A percentile compares a stretch with the other conserved stretches of the same genome.
Conservation (phyloP, 2,888 invertebrate species). For the Oxytorus armatus region DNA sequence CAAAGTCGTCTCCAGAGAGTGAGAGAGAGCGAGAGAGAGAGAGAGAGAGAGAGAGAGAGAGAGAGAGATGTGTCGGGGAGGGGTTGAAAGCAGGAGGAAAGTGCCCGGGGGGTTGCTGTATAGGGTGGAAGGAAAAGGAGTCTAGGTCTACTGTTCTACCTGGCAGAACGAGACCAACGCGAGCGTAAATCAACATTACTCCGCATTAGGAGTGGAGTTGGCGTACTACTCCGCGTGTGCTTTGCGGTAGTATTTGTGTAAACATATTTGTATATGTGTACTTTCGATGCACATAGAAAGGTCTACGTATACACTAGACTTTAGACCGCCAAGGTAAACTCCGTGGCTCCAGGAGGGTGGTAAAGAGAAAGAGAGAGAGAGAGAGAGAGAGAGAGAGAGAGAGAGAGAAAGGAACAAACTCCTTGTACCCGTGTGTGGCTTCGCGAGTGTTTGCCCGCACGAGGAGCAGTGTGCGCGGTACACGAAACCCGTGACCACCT, state of each 20-base stretch:
- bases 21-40: constrained; percentile 32
- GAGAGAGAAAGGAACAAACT: constrained; percentile 25
- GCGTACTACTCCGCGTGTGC: constrained; percentile 74
- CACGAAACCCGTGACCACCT: constrained; percentile 66
- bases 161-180: constrained; percentile 76
- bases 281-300: constrained; percentile 47
- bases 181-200: constrained; percentile 83
- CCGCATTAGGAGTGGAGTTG: constrained; percentile 83
- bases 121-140: constrained; percentile 15
- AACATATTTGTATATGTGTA: constrained; percentile 31
- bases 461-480: constrained; percentile 55
- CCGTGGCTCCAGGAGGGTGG: constrained; percentile 72
- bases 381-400: constrained; percentile 2
- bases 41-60: constrained; percentile 36
- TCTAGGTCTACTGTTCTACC: constrained; percentile 61
- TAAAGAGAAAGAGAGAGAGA: constrained; percentile 22
- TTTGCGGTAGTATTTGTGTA: constrained; percentile 35
- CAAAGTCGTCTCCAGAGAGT: constrained; percentile 63
- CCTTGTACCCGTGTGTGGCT: constrained; percentile 65
- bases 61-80: constrained; percentile 32
- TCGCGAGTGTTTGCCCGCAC: constrained; percentile 61
- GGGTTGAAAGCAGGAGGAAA: constrained; percentile 37
- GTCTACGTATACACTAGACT: constrained; percentile 73
- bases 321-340: constrained; percentile 80
- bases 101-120: constrained; percentile 43